Evolutionary conservation across 1,140 invertebrate species (phyloP).

Genomic region (Apis laboriosa): DNA sequence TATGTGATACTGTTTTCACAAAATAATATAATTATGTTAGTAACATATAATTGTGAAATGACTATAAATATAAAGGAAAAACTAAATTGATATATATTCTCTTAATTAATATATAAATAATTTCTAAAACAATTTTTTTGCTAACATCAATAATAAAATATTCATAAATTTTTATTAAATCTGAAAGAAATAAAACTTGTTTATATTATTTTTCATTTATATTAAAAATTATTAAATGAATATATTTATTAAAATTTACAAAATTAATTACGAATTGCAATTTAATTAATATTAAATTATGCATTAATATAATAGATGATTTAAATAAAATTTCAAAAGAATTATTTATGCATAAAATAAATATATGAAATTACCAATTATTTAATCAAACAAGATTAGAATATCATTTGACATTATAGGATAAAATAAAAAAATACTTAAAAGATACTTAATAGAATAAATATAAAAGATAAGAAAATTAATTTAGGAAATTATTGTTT

Average conservation of each 20-base stretch:
- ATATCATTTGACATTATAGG: background rate
- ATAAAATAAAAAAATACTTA: background rate
- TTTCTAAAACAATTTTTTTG: background rate
- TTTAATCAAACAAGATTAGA: too few relatives aligned
- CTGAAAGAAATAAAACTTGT: background rate
- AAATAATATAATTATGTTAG: background rate
- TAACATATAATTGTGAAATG: background rate
- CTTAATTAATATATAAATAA: background rate
- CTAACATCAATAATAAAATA: background rate
- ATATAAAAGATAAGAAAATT: background rate
- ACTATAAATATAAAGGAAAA: too few relatives aligned
- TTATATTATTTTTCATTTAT: background rate
- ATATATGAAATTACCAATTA: background rate
- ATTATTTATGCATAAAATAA: constrained; percentile 4
- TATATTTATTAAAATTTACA: background rate
- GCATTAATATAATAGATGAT: background rate
- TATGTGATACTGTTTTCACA: background rate
- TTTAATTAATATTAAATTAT: background rate
- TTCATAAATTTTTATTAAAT: background rate
- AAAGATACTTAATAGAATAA: background rate
- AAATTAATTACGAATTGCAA: background rate
- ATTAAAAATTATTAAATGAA: background rate
- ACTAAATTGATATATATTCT: too few relatives aligned
- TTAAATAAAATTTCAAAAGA: background rate
- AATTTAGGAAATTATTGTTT: background rate